Percentiles rank a stretch among this genome's conserved stretches.
Evolutionary conservation across 2,113 vertebrate species (phyloP).

Genomic region (Capreolus pygargus): DNA sequence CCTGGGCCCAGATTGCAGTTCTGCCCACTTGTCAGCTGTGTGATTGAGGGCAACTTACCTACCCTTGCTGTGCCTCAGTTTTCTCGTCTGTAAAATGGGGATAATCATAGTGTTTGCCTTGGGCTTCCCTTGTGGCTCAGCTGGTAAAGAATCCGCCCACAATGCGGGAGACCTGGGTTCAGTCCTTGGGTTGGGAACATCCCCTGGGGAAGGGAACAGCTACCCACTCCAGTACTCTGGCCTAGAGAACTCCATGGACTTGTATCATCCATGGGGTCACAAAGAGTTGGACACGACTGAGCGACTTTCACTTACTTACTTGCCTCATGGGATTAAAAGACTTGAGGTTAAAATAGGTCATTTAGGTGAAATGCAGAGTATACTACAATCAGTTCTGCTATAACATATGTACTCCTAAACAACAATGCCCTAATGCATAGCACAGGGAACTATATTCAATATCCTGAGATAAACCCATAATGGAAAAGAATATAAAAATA

Average conservation of each 20-base stretch:
- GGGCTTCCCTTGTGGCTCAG: not conserved
- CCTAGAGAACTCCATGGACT: not conserved
- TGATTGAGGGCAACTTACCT: too few species aligned
- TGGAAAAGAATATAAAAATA: not conserved
- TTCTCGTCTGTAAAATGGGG: not conserved
- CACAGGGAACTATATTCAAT: not conserved
- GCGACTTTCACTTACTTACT: not conserved
- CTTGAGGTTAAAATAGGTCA: not conserved
- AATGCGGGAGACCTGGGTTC: not conserved
- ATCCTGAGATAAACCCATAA: not conserved
- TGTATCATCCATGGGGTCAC: not conserved
- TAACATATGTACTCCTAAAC: not conserved
- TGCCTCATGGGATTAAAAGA: not conserved
- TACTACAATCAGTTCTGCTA: not conserved
- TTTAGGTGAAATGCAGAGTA: not conserved
- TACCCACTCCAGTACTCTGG: not conserved
- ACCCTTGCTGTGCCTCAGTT: not conserved
- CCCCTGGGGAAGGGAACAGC: not conserved
- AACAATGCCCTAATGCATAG: not conserved
- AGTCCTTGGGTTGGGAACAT: not conserved
- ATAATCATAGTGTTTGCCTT: not conserved
- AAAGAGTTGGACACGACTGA: not conserved
- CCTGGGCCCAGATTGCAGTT: fast-evolving
- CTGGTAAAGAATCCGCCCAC: not conserved
- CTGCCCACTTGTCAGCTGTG: not conserved